Conservation (phyloP, 2,113 vertebrate species). For the Pionites leucogaster region DNA sequence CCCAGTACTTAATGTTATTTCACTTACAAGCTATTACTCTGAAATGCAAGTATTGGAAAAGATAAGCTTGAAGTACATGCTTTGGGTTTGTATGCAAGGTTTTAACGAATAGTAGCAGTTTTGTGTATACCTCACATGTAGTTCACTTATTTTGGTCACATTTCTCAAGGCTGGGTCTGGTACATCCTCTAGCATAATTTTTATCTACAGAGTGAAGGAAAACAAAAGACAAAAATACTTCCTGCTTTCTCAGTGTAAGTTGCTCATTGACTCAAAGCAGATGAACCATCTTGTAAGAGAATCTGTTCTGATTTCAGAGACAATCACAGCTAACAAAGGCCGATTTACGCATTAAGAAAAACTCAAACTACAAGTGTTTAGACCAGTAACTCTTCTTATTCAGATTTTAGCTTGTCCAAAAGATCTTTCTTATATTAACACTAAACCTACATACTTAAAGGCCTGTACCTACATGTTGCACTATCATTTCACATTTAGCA, state of each 20-base stretch:
- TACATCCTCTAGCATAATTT: not conserved
- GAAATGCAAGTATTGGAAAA: not conserved
- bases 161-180: not conserved
- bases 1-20: not conserved
- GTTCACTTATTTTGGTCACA: not conserved
- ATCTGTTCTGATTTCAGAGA: not conserved
- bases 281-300: not conserved
- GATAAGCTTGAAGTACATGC: not conserved
- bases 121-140: not conserved
- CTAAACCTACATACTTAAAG: not conserved
- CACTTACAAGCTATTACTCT: not conserved
- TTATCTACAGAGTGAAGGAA: conserved; percentile 2
- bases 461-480: not conserved
- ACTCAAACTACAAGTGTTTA: not conserved
- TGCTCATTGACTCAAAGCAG: not conserved
- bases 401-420: conserved; percentile 43
- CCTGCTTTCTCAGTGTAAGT: not conserved
- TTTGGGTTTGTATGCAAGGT: not conserved
- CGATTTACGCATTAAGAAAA: conserved; percentile 20
- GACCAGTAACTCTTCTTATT: conserved; percentile 22
- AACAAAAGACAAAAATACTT: conserved; percentile 13
- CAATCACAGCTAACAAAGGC: conserved; percentile 29
- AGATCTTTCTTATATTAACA: conserved; percentile 7
- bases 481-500: not conserved
- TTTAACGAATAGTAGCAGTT: not conserved